Evolutionary conservation across 1,140 invertebrate genomes (phyloP).

Genomic region (Ectropis grisescens): DNA sequence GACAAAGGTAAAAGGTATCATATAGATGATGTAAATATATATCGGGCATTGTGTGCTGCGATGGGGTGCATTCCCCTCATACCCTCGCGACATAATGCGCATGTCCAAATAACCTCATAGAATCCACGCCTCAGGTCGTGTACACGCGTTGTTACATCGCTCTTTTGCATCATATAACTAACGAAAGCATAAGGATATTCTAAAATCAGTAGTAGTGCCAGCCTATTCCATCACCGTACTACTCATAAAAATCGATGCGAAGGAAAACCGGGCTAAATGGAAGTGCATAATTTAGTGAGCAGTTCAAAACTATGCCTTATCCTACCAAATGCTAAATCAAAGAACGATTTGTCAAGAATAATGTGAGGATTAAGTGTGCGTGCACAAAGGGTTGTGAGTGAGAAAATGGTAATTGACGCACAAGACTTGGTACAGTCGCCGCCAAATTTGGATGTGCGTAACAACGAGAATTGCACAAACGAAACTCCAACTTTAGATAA

Average conservation of each 20-base stretch:
- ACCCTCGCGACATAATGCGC: constrained; percentile 32
- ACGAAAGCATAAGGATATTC: no score
- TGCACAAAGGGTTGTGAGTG: constrained; percentile 18
- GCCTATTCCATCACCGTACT: no score
- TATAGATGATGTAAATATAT: no score
- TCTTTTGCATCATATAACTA: no score
- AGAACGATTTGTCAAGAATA: constrained; percentile 4
- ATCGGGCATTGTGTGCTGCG: no score
- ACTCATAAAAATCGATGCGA: no score
- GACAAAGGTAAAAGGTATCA: no score
- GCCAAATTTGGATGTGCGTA: constrained; percentile 35
- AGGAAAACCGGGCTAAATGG: no score
- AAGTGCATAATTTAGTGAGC: no score
- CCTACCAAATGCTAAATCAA: no score
- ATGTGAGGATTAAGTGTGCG: constrained; percentile 18
- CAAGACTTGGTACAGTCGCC: constrained; percentile 52
- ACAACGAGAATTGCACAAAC: constrained; percentile 30
- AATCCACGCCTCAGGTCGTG: constrained; percentile 45
- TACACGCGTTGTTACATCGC: constrained; percentile 30
- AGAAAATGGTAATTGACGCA: constrained; percentile 65
- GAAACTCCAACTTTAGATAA: constrained; percentile 30
- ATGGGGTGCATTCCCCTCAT: no score
- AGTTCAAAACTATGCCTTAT: constrained; percentile 15
- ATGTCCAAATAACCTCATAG: constrained; percentile 60
- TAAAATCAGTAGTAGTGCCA: no score